phyloP scores from a whole-genome alignment of 2,888 invertebrate genomes.

The Eupeodes luniger region DNA sequence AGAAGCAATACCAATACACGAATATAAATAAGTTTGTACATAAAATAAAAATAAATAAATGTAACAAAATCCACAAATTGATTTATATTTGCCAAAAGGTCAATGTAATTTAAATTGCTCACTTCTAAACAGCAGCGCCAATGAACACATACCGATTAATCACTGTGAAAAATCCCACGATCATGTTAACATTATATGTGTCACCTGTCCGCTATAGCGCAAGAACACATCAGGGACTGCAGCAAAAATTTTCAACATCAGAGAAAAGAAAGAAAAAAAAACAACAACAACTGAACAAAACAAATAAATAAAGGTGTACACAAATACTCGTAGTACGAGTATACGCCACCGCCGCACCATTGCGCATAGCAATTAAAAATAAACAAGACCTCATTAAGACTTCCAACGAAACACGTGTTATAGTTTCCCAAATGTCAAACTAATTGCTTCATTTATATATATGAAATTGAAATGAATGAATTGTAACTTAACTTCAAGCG shows the following conservation, averaged over 20 bases:
- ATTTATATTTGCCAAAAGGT: constrained; percentile 33
- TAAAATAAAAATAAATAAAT: not conserved
- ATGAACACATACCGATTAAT: constrained; percentile 49
- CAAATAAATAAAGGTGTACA: constrained; percentile 1
- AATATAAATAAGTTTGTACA: not conserved
- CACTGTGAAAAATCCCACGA: constrained; percentile 48
- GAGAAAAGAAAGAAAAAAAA: constrained; percentile 1
- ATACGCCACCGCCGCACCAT: constrained; percentile 1
- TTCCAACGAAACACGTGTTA: constrained; percentile 66
- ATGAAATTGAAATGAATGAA: constrained; percentile 45
- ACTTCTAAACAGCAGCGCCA: constrained; percentile 29
- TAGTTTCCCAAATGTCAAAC: constrained; percentile 66
- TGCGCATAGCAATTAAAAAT: constrained; percentile 42
- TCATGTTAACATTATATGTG: constrained; percentile 38
- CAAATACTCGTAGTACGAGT: not conserved
- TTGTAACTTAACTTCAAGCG: constrained; percentile 41
- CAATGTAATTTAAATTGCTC: constrained; percentile 48
- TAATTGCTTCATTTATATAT: constrained; percentile 68
- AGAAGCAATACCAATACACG: not conserved
- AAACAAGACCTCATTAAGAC: constrained; percentile 58
- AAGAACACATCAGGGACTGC: constrained; percentile 19
- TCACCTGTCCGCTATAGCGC: constrained; percentile 33
- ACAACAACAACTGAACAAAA: constrained; percentile 14
- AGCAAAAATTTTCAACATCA: not conserved
- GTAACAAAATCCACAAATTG: constrained; percentile 17